Percentiles rank a stretch among this genome's conserved stretches.
These are phyloP conservation scores for Drosophila mercatorum DNA, from an alignment of 2,888 invertebrate species.

Conservation along the genomic window DNA sequence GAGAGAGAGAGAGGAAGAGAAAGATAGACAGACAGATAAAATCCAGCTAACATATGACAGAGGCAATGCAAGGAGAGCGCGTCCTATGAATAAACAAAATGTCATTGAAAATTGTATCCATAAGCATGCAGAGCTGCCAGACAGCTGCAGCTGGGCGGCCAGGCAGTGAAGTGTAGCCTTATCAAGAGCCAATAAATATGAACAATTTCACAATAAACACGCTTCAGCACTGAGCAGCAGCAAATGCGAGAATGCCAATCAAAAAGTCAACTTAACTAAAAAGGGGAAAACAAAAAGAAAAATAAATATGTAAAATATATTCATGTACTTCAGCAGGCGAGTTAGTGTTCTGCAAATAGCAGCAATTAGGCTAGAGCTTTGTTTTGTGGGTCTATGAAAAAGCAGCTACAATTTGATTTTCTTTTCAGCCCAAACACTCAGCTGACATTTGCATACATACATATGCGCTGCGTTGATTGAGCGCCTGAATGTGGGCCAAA, in stretches of 20 bases:
- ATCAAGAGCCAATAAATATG: slow-evolving; percentile 66
- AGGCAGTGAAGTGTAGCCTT: slow-evolving; percentile 16
- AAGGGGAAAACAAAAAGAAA: slow-evolving; percentile 3
- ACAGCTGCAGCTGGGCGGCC: background rate
- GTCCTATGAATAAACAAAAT: slow-evolving; percentile 63
- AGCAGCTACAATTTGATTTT: too few species aligned
- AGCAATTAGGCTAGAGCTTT: background rate
- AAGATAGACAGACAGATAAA: slow-evolving; percentile 17
- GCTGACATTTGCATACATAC: slow-evolving; percentile 11
- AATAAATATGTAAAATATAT: background rate
- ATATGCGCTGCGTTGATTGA: slow-evolving; percentile 29
- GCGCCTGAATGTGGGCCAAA: slow-evolving; percentile 54
- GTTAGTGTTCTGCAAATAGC: background rate
- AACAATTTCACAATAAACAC: slow-evolving; percentile 53
- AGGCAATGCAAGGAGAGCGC: slow-evolving; percentile 36
- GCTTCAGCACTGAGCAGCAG: slow-evolving; percentile 10
- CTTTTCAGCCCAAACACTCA: slow-evolving; percentile 5
- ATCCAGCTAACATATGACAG: slow-evolving; percentile 41
- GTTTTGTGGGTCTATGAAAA: too few species aligned
- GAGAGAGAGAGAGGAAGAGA: background rate
- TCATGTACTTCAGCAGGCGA: background rate
- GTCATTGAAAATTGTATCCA: slow-evolving; percentile 37
- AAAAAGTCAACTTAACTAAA: slow-evolving; percentile 14
- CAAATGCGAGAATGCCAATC: slow-evolving; percentile 27
- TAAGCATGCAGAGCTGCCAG: slow-evolving; percentile 19